Evolutionary conservation across 30 jellyfish, hydroid and myxozoan genomes (phyloP).

Genomic region (Aurelia sp.): DNA sequence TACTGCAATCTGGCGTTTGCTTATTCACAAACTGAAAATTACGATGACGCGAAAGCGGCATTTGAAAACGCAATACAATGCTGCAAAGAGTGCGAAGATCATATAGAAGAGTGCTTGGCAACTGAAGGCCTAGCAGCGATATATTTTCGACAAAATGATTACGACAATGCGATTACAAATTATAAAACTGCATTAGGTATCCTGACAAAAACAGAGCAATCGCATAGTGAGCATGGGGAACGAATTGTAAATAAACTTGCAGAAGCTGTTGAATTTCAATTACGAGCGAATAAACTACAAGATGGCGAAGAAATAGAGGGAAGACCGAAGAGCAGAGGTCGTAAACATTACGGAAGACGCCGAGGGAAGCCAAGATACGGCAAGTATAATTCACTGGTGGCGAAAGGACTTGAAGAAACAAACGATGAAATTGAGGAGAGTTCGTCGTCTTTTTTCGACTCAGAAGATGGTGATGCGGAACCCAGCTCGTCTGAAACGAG

Average conservation of each 20-base stretch:
- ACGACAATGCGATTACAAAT: constrained; percentile 72
- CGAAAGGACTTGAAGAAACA: constrained; percentile 84
- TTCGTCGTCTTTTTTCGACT: constrained; percentile 9
- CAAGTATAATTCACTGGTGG: constrained; percentile 65
- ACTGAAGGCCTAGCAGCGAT: constrained; percentile 95
- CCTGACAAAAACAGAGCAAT: constrained; percentile 42
- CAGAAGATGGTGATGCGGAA: not conserved
- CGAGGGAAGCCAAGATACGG: constrained; percentile 53
- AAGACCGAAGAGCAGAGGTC: not conserved
- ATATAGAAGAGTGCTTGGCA: constrained; percentile 79
- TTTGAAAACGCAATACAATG: constrained; percentile 81
- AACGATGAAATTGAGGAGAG: constrained; percentile 27
- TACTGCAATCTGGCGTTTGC: constrained; percentile 86
- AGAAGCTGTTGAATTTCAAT: constrained; percentile 75
- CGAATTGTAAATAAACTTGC: constrained; percentile 82
- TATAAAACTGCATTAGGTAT: constrained; percentile 76
- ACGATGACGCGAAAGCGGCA: constrained; percentile 62
- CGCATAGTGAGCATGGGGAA: constrained; percentile 52
- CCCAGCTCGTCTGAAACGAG: not conserved
- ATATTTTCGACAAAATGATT: constrained; percentile 65
- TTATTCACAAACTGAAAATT: constrained; percentile 60
- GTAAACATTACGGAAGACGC: not conserved
- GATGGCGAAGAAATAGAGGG: not conserved
- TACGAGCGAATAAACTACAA: not conserved
- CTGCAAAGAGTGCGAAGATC: constrained; percentile 81